Percentiles rank a stretch among this genome's conserved stretches.
Conservation (phyloP, 2,113 vertebrate genomes). For the Marmota flaviventris region DNA sequence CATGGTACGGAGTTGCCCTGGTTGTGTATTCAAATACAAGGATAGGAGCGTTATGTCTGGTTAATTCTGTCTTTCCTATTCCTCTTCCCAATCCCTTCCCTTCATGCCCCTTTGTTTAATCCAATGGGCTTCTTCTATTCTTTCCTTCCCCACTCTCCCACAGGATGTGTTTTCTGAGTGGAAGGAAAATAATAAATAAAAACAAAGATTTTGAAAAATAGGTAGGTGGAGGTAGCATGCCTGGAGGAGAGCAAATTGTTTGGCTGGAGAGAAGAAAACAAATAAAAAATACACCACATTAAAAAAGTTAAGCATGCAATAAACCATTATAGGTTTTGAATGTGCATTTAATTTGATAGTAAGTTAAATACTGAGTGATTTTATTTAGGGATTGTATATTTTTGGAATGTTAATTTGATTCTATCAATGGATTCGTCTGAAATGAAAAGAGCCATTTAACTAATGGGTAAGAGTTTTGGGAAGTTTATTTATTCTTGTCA, state of each 20-base stretch:
- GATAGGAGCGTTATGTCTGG: too few relatives aligned
- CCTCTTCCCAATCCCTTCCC: too few relatives aligned
- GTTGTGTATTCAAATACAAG: too few relatives aligned
- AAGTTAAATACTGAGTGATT: slow-evolving; percentile 5
- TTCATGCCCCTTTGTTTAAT: too few relatives aligned
- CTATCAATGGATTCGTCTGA: not conserved
- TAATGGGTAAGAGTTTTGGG: not conserved
- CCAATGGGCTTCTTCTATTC: too few relatives aligned
- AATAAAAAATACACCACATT: not conserved
- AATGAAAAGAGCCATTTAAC: not conserved
- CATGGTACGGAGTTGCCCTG: too few relatives aligned
- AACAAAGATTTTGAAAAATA: not conserved
- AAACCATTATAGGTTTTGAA: slow-evolving; percentile 12
- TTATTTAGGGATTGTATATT: not conserved
- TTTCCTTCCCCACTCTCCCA: not conserved
- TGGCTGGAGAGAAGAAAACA: not conserved
- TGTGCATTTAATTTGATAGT: not conserved
- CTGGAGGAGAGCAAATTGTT: not conserved
- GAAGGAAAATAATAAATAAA: not conserved
- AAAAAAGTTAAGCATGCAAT: not conserved
- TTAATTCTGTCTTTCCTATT: too few relatives aligned
- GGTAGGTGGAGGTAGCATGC: not conserved
- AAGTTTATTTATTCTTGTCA: not conserved
- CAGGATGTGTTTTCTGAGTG: not conserved
- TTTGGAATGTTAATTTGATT: slow-evolving; percentile 34